A percentile compares a stretch with the other conserved stretches of the same genome.
Conservation (phyloP, 1,140 invertebrate genomes). For the Halictus rubicundus region DNA sequence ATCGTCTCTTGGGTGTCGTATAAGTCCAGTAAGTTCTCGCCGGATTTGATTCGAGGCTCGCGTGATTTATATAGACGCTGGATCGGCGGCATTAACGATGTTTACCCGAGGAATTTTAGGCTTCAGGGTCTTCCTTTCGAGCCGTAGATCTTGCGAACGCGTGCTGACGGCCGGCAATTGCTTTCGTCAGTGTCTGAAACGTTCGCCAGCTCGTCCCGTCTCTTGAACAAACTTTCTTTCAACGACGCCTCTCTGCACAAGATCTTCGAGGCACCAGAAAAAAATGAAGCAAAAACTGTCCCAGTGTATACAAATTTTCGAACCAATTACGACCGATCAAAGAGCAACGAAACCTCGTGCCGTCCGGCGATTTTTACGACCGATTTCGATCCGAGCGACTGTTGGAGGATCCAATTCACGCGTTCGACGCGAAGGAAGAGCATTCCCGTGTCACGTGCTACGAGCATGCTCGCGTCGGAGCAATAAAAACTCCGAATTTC, state of each 20-base stretch:
- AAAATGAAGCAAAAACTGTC: no score
- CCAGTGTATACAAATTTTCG: no score
- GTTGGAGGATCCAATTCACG: constrained; percentile 20
- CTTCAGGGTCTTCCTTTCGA: background rate
- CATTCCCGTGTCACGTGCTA: background rate
- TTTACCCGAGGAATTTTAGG: background rate
- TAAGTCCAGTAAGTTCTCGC: background rate
- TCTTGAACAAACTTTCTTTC: background rate
- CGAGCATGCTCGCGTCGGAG: background rate
- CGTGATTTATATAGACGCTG: background rate
- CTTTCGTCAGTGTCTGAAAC: background rate
- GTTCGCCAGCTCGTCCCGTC: no score
- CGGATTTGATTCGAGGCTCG: background rate
- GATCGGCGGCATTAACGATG: background rate
- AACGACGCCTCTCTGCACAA: no score
- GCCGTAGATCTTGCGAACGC: background rate
- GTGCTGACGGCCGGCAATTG: background rate
- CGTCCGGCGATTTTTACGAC: background rate
- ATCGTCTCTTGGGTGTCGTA: background rate
- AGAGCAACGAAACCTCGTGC: no score
- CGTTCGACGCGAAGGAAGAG: background rate
- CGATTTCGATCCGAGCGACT: constrained; percentile 16
- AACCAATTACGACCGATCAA: no score
- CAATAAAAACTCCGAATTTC: constrained; percentile 29
- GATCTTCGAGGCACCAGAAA: no score